phyloP scores from a whole-genome alignment of 2,888 invertebrate genomes.

The Metalampra italica region DNA sequence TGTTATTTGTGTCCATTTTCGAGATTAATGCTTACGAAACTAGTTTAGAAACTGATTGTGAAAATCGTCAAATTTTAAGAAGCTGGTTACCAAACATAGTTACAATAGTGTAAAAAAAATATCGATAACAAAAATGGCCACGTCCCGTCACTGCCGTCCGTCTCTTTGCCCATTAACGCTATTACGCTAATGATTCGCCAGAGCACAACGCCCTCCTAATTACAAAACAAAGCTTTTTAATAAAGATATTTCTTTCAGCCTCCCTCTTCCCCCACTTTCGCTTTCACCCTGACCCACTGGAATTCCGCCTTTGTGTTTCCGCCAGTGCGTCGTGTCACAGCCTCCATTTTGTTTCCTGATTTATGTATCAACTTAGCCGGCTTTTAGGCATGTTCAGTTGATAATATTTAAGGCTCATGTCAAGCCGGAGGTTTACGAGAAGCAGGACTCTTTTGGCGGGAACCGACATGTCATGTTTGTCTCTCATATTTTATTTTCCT shows the following conservation, averaged over 20 bases:
- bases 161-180: conserved; percentile 54
- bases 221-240: conserved; percentile 71
- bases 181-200: conserved; percentile 66
- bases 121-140: neutral
- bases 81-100: no score
- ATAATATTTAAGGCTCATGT: no score
- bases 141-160: conserved; percentile 27
- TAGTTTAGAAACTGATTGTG: no score
- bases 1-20: no score
- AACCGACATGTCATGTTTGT: no score
- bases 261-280: conserved; percentile 11
- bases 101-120: no score
- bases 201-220: conserved; percentile 53
- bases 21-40: no score
- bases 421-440: no score
- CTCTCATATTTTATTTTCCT: no score
- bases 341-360: neutral
- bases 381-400: neutral
- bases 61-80: no score
- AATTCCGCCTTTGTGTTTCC: conserved; percentile 1
- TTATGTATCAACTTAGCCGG: neutral
- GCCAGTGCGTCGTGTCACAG: neutral
- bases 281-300: conserved; percentile 1
- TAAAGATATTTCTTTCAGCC: conserved; percentile 53
- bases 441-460: no score